Base-by-base conservation (phyloP, 92 coral and sea anemone genomes). In the Paramuricea clavata region DNA sequence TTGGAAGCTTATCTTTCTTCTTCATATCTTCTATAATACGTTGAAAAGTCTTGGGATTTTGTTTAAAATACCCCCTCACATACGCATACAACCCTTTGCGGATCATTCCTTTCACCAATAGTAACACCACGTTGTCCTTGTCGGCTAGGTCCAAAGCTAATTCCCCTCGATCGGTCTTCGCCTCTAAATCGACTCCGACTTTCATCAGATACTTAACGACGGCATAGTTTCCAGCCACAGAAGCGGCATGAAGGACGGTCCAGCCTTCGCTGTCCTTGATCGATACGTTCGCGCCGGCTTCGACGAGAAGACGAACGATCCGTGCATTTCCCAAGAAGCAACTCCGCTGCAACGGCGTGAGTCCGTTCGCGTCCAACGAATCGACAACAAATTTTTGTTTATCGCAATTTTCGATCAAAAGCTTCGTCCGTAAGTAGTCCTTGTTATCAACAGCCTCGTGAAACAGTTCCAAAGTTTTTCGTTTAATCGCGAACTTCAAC, bases 251-350 rank as follows among this genome's bases (percentile, higher is more conserved):
- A 60, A 97, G 81, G 2, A 97, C 95, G 6, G 95, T 97, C 99
- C 99, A 97, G 2, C 99, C 99, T 82, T 97, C 99, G 42, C 93
- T 93, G 69, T 97, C 99, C 49, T 97, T 98, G 26, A 97, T 97
- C 28, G 89, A 82, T 5, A 97, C 49, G 59, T 97, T 93, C 12
- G 99, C 99, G 17, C 98, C 99, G 75, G 91, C 89, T 1, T 91
- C 85, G 21, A 97, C 92, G 8, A 97, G 91, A 33, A 97, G 67
- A 47, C 95, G 98, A 32, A 97, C 99, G 13, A 97, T 83, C 65
- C 93, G 87, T 54, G 93, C 86, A 32, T 88, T 88, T 25, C 99
- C 99, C 15, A 94, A 94, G 62, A 97, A 97, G 25, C 97, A 97
- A 42, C 92, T 87, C 17, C 98, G 90, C 61, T 97, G 99, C 12